Percentiles rank a stretch among this genome's conserved stretches.
These are phyloP conservation scores for Drosophila tani DNA, from an alignment of 1,140 invertebrate species.

Conservation along the genomic window DNA sequence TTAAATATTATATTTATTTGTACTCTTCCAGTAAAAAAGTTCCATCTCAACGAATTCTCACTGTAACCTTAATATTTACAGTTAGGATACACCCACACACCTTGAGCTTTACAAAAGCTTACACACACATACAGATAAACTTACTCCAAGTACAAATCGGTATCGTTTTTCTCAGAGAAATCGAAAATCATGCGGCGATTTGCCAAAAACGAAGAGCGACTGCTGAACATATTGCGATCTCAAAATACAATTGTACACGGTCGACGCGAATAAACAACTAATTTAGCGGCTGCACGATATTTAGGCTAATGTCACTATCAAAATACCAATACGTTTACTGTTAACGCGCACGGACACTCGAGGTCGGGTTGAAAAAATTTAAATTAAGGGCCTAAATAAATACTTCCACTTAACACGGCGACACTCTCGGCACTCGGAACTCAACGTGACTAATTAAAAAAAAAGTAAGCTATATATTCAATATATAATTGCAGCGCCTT, in stretches of 20 bases:
- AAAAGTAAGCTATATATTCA: slow-evolving; percentile 47
- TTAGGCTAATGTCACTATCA: slow-evolving; percentile 21
- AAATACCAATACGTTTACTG: slow-evolving; percentile 47
- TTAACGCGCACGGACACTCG: slow-evolving; percentile 69
- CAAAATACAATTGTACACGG: slow-evolving; percentile 55
- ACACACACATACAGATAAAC: slow-evolving; percentile 25
- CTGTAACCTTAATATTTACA: slow-evolving; percentile 24
- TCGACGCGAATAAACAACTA: slow-evolving; percentile 62
- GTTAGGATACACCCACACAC: slow-evolving; percentile 19
- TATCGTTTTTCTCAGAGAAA: slow-evolving; percentile 74
- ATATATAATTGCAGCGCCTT: slow-evolving; percentile 65
- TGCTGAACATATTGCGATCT: slow-evolving; percentile 66
- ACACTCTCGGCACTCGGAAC: slow-evolving; percentile 44
- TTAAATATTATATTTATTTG: no score
- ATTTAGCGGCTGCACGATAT: slow-evolving; percentile 34
- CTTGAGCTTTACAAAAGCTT: background rate
- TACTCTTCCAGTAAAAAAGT: no score
- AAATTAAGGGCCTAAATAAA: slow-evolving; percentile 59
- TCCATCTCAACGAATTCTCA: background rate
- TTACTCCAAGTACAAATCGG: slow-evolving; percentile 75
- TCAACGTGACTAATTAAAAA: slow-evolving; percentile 76
- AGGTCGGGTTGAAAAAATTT: slow-evolving; percentile 47
- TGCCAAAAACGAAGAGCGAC: slow-evolving; percentile 68
- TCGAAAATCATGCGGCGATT: slow-evolving; percentile 83
- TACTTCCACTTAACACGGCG: slow-evolving; percentile 74